Conservation (phyloP, 2,888 invertebrate species). For the Lamellibrachia columna region DNA sequence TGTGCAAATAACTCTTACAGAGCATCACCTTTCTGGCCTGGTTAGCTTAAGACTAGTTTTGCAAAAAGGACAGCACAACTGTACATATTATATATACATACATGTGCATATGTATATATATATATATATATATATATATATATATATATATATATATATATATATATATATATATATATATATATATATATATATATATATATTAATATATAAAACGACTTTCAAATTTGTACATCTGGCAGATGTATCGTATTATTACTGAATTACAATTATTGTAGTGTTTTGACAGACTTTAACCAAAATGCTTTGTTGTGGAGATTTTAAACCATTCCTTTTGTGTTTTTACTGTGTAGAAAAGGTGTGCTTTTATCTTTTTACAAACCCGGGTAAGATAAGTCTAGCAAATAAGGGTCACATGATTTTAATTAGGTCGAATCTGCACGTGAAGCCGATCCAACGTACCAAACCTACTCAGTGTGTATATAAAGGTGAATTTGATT, state of each 20-base stretch:
- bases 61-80: background rate
- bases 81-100: background rate
- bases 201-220: background rate
- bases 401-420: background rate
- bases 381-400: slow-evolving; percentile 6
- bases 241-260: background rate
- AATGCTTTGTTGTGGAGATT: background rate
- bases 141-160: background rate
- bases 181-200: too few relatives aligned
- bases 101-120: background rate
- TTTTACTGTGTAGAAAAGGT: slow-evolving; percentile 8
- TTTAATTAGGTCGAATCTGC: background rate
- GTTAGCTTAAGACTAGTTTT: slow-evolving; percentile 8
- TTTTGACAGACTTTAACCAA: slow-evolving; percentile 12
- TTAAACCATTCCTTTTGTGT: slow-evolving; percentile 16
- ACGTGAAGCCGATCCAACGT: background rate
- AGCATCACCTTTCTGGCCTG: background rate
- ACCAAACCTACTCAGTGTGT: background rate
- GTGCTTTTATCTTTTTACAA: slow-evolving; percentile 16
- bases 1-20: slow-evolving; percentile 16
- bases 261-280: slow-evolving; percentile 9
- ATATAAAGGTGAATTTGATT: background rate
- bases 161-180: too few relatives aligned
- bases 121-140: too few relatives aligned
- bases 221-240: background rate